Percentiles rank a stretch among this genome's conserved stretches.
Conservation (phyloP, 2,797 vertebrate genomes). For the Heteromormyrus szaboi region DNA sequence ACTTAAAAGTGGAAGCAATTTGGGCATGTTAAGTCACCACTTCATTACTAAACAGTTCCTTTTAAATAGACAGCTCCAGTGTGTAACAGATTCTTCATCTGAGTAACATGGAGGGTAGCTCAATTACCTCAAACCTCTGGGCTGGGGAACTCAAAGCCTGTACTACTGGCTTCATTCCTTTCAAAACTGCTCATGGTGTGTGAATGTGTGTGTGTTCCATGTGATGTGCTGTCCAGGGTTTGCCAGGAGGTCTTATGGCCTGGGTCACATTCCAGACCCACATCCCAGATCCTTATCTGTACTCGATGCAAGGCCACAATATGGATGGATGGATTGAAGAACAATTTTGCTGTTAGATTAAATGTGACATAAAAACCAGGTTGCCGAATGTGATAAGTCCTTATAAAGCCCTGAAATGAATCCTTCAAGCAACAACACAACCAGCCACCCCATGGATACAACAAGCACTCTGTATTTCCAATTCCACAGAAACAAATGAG, state of each 20-base stretch:
- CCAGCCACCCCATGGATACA: not conserved
- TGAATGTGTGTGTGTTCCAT: not conserved
- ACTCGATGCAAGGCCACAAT: not conserved
- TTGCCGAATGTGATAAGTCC: not conserved
- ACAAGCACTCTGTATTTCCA: not conserved
- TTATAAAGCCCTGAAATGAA: not conserved
- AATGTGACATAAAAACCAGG: not conserved
- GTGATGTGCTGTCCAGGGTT: not conserved
- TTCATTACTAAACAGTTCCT: not conserved
- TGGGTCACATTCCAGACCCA: not conserved
- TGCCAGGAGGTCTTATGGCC: not conserved
- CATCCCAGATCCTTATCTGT: not conserved
- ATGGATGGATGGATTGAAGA: not conserved
- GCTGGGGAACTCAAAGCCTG: not conserved
- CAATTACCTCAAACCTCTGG: not conserved
- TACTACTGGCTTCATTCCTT: not conserved
- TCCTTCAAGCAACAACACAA: not conserved
- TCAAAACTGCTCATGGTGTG: not conserved
- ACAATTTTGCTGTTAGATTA: not conserved
- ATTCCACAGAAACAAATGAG: not conserved
- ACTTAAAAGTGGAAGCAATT: not conserved
- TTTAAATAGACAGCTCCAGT: not conserved
- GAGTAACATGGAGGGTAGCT: not conserved
- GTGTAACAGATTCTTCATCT: not conserved
- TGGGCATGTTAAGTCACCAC: not conserved